Conservation (phyloP, 1,140 invertebrate species). For the Rhyacophila brunnea region DNA sequence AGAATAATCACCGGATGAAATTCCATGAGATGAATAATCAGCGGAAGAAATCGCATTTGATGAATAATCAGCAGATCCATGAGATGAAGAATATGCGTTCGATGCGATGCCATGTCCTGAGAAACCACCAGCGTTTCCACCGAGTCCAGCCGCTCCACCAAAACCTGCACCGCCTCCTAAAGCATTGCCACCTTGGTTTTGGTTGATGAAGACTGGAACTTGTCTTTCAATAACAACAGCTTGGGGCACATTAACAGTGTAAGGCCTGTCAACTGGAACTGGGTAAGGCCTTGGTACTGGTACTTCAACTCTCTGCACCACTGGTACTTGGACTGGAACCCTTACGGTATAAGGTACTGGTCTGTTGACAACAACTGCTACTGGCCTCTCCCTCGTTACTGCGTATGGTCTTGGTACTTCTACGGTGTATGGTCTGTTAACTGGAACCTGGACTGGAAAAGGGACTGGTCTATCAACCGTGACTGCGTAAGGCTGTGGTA, state of each 20-base stretch:
- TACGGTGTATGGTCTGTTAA: conserved; percentile 56
- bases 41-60: no score
- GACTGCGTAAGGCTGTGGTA: conserved; percentile 40
- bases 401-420: conserved; percentile 57
- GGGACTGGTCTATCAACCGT: conserved; percentile 45
- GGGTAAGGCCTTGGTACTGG: conserved; percentile 23
- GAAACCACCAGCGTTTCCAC: background rate
- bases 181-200: conserved; percentile 32
- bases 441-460: conserved; percentile 58
- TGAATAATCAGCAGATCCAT: no score
- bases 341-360: conserved; percentile 60
- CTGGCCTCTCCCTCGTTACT: conserved; percentile 58
- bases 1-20: no score
- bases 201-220: conserved; percentile 38
- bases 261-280: conserved; percentile 22
- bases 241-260: conserved; percentile 22
- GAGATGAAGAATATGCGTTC: no score
- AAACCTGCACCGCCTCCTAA: conserved; percentile 32
- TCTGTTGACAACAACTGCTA: conserved; percentile 56
- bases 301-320: conserved; percentile 19
- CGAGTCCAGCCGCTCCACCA: conserved; percentile 15
- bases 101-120: no score
- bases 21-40: no score
- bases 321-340: conserved; percentile 41
- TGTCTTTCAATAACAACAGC: conserved; percentile 23